These are phyloP conservation scores for Sterrhoptilus dennistouni DNA, from an alignment of 2,113 vertebrate genomes.

Conservation along the genomic window DNA sequence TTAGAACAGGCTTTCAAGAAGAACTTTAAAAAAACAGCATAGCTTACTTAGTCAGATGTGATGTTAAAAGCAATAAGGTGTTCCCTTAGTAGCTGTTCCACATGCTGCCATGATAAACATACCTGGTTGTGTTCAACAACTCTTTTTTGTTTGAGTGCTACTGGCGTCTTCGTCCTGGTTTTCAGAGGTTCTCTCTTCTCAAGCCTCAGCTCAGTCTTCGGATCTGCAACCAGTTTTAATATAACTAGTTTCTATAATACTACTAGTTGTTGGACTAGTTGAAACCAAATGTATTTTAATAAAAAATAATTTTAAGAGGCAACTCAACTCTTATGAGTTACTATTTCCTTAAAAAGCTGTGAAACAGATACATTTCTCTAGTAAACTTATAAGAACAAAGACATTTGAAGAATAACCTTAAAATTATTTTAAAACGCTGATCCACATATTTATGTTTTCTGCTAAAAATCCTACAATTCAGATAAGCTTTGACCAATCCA, in stretches of 20 bases:
- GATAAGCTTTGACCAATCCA: not conserved
- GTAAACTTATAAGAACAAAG: not conserved
- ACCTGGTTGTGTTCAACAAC: slow-evolving; percentile 82
- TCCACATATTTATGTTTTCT: not conserved
- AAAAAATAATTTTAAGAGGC: not conserved
- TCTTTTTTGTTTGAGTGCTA: slow-evolving; percentile 81
- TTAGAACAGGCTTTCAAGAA: not conserved
- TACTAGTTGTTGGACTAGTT: not conserved
- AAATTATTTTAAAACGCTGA: not conserved
- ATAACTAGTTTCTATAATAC: not conserved
- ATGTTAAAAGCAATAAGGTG: not conserved
- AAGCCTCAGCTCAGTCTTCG: slow-evolving; percentile 81
- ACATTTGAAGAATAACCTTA: not conserved
- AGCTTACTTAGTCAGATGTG: not conserved
- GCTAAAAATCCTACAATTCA: not conserved
- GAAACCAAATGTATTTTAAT: not conserved
- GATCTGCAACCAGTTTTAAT: slow-evolving; percentile 58
- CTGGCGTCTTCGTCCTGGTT: slow-evolving; percentile 80
- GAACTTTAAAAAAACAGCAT: not conserved
- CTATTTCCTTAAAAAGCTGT: not conserved
- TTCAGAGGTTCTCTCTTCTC: slow-evolving; percentile 85
- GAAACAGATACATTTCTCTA: not conserved
- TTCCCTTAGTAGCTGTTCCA: not conserved
- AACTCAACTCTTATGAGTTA: not conserved
- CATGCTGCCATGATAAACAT: not conserved